Conservation (phyloP, 2,797 vertebrate species). For the Galagoides demidoff region DNA sequence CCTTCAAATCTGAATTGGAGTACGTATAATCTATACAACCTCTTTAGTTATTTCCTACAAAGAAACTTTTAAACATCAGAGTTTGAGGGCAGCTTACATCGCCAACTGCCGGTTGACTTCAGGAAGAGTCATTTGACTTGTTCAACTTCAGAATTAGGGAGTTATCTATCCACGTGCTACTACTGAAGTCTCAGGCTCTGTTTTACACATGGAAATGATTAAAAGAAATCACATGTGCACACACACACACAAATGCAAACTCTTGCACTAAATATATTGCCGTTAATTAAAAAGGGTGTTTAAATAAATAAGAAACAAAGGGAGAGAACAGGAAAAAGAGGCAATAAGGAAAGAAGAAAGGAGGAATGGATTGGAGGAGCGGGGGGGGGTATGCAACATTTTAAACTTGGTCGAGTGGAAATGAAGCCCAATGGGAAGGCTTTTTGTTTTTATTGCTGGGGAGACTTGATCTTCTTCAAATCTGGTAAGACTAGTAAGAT, state of each 20-base stretch:
- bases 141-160: neutral
- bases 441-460: neutral
- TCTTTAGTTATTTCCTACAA: neutral
- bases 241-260: neutral
- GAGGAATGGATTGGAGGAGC: no score
- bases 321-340: neutral
- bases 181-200: neutral
- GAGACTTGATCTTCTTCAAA: neutral
- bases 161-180: neutral
- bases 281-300: neutral
- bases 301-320: neutral
- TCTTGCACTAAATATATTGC: neutral
- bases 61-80: neutral
- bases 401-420: neutral
- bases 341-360: neutral
- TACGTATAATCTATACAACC: neutral
- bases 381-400: neutral
- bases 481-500: neutral
- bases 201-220: neutral
- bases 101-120: neutral
- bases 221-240: neutral
- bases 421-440: neutral
- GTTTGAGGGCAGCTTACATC: neutral
- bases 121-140: neutral
- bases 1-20: neutral